Conservation (phyloP, 2,797 vertebrate species). For the Pangasius mekongensis region DNA sequence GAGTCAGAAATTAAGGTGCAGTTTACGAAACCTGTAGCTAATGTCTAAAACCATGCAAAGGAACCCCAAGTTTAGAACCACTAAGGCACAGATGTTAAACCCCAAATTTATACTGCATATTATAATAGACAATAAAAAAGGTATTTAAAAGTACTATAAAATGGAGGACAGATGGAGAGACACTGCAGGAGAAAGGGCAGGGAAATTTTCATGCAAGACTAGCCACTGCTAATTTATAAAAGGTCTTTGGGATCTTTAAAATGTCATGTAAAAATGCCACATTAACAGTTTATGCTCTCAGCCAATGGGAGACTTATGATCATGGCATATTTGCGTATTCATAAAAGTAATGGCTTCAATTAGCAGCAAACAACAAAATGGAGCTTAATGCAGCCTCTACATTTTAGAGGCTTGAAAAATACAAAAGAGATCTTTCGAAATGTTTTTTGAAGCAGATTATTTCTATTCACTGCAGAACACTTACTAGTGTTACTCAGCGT, state of each 20-base stretch:
- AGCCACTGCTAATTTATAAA: background rate
- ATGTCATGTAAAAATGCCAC: slow-evolving; percentile 31
- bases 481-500: background rate
- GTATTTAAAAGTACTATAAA: background rate
- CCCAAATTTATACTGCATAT: background rate
- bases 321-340: slow-evolving; percentile 27
- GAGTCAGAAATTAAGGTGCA: background rate
- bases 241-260: slow-evolving; percentile 29
- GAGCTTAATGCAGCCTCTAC: background rate
- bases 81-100: background rate
- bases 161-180: background rate
- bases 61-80: background rate
- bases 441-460: background rate
- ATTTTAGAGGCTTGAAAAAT: background rate
- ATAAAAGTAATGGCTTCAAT: slow-evolving; percentile 7
- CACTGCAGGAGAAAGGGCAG: background rate
- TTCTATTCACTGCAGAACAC: background rate
- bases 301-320: slow-evolving; percentile 6
- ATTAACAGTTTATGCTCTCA: slow-evolving; percentile 8
- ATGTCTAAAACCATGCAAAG: background rate
- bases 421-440: background rate
- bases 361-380: background rate
- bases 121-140: background rate
- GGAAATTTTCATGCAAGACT: slow-evolving; percentile 15
- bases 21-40: background rate